A percentile compares a stretch with the other conserved stretches of the same genome.
These are phyloP conservation scores for Dendroctonus ponderosae DNA, from an alignment of 1,140 invertebrate species.

Conservation along the genomic window DNA sequence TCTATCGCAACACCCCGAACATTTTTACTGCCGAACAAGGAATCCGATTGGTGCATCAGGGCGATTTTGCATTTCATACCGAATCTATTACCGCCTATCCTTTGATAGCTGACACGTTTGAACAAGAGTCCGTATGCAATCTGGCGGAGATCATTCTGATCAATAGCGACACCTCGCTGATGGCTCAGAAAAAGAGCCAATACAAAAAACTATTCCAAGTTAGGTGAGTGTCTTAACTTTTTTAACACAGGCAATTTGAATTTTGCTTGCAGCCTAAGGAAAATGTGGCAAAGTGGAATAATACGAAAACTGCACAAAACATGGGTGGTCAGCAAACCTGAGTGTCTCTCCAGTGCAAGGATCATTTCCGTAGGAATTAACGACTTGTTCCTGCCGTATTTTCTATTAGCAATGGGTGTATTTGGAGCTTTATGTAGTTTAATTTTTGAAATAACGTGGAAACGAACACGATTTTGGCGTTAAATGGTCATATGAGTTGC, in stretches of 20 bases:
- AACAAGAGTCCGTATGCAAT: constrained; percentile 52
- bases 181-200: constrained; percentile 52
- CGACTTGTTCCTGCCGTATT: constrained; percentile 39
- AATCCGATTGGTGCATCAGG: constrained; percentile 32
- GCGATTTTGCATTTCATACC: constrained; percentile 54
- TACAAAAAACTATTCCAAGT: constrained; percentile 53
- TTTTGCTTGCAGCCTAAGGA: constrained; percentile 33
- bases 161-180: constrained; percentile 49
- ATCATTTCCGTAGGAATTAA: constrained; percentile 36
- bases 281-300: constrained; percentile 35
- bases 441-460: constrained; percentile 30
- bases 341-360: constrained; percentile 36
- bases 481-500: too few species aligned
- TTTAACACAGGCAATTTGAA: too few species aligned
- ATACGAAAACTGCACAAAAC: constrained; percentile 33
- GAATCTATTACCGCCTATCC: constrained; percentile 54
- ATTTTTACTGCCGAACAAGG: constrained; percentile 30
- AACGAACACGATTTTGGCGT: not conserved
- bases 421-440: constrained; percentile 29
- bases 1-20: constrained; percentile 16
- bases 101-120: constrained; percentile 51
- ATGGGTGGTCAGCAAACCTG: constrained; percentile 37
- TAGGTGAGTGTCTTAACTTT: too few species aligned
- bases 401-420: constrained; percentile 35
- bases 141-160: constrained; percentile 51